Conservation (phyloP, 2,113 vertebrate genomes). For the Heterotis niloticus region DNA sequence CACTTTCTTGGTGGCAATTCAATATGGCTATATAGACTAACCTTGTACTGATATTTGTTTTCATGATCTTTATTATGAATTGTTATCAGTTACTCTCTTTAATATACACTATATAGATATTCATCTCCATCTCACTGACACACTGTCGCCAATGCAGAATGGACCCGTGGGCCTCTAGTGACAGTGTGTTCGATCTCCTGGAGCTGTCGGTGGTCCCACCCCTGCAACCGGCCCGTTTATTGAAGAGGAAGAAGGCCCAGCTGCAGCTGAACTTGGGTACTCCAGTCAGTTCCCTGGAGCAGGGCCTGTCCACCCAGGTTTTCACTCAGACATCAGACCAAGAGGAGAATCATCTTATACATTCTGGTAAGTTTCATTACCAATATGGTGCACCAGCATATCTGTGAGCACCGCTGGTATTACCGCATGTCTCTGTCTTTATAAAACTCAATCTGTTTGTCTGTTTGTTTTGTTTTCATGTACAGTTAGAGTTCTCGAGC, state of each 20-base stretch:
- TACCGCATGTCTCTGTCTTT: too few relatives aligned
- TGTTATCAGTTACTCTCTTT: background rate
- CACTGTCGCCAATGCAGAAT: constrained; percentile 20
- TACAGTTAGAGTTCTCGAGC: too few relatives aligned
- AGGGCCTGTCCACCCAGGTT: constrained; percentile 22
- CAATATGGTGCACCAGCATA: background rate
- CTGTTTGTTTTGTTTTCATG: too few relatives aligned
- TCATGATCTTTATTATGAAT: background rate
- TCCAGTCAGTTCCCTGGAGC: constrained; percentile 12
- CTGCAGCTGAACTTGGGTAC: constrained; percentile 49
- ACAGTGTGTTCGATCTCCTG: constrained; percentile 57
- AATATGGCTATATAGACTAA: too few relatives aligned
- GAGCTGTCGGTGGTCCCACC: constrained; percentile 28
- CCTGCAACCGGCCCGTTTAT: constrained; percentile 37
- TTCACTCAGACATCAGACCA: background rate
- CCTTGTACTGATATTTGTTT: background rate
- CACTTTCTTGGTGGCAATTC: background rate
- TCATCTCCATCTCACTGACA: background rate
- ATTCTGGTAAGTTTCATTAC: constrained; percentile 31
- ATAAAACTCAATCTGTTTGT: too few relatives aligned
- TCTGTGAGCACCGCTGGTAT: background rate
- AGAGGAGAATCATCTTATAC: constrained; percentile 20
- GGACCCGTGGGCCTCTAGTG: constrained; percentile 52
- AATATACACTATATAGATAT: background rate
- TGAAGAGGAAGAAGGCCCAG: constrained; percentile 62